phyloP scores from a whole-genome alignment of 2,113 vertebrate species.

The Plecotus auritus region DNA sequence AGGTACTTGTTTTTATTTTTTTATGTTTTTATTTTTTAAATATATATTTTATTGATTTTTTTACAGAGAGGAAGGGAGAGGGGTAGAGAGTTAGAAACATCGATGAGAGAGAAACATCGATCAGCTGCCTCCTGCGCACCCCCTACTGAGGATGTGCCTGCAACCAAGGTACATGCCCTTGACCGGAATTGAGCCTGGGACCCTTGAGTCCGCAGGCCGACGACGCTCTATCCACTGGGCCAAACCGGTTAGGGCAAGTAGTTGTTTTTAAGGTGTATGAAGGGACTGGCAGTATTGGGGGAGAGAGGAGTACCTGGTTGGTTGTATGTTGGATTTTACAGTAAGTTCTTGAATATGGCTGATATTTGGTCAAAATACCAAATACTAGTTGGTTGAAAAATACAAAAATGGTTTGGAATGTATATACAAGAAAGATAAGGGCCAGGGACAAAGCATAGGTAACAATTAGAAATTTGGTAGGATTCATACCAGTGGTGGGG shows the following conservation, averaged over 20 bases:
- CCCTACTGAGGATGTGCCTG: too few species aligned
- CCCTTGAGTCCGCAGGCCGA: too few species aligned
- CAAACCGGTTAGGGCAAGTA: background rate
- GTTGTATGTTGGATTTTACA: background rate
- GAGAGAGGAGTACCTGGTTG: background rate
- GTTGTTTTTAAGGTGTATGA: background rate
- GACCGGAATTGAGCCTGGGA: too few species aligned
- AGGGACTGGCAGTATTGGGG: background rate
- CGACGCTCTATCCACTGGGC: too few species aligned
- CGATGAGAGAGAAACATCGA: too few species aligned
- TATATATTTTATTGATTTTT: too few species aligned
- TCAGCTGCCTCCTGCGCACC: too few species aligned
- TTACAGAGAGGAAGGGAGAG: too few species aligned
- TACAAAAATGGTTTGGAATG: background rate
- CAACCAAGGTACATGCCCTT: too few species aligned
- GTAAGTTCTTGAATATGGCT: background rate
- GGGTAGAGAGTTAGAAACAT: too few species aligned
- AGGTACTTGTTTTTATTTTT: background rate
- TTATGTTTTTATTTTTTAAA: background rate
- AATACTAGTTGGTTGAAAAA: background rate
- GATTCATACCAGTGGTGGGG: background rate
- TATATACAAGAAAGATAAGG: background rate
- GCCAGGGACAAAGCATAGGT: background rate
- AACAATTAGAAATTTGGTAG: background rate
- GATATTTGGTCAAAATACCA: background rate